Evolutionary conservation across 2,888 invertebrate species (phyloP).

Genomic region (Eudemis profundana): DNA sequence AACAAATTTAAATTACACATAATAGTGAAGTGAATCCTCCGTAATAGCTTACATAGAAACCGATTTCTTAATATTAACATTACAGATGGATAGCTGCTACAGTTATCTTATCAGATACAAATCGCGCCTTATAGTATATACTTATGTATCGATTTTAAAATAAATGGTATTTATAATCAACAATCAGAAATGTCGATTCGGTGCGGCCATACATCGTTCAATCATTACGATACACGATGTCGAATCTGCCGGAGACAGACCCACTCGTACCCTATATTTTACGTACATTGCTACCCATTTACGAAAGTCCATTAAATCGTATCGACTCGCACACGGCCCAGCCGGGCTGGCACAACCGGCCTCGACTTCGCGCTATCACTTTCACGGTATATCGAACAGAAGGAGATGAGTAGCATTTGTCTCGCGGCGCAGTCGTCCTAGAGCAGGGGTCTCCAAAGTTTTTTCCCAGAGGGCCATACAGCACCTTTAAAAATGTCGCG

Average conservation of each 20-base stretch:
- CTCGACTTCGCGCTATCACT: too few relatives aligned
- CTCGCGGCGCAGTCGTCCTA: too few relatives aligned
- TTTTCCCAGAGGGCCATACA: too few relatives aligned
- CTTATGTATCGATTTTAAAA: conserved; percentile 29
- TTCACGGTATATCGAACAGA: too few relatives aligned
- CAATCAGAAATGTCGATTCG: conserved; percentile 7
- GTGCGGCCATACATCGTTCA: not conserved
- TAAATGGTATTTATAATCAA: conserved; percentile 32
- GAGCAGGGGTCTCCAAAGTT: too few relatives aligned
- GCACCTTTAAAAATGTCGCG: too few relatives aligned
- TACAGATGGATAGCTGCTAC: conserved; percentile 28
- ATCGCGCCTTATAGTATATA: conserved; percentile 16
- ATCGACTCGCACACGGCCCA: not conserved
- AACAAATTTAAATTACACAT: conserved; percentile 40
- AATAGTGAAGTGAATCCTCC: conserved; percentile 27
- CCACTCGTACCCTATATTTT: not conserved
- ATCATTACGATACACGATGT: not conserved
- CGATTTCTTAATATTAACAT: conserved; percentile 23
- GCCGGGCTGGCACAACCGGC: not conserved
- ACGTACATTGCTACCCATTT: not conserved
- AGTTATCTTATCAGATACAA: conserved; percentile 28
- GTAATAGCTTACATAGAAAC: conserved; percentile 20
- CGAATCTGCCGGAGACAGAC: not conserved
- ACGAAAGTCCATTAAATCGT: not conserved
- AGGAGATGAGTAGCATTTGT: too few relatives aligned